Evolutionary conservation across 2,797 vertebrate species (phyloP).

Genomic region (Neomorphus geoffroyi): DNA sequence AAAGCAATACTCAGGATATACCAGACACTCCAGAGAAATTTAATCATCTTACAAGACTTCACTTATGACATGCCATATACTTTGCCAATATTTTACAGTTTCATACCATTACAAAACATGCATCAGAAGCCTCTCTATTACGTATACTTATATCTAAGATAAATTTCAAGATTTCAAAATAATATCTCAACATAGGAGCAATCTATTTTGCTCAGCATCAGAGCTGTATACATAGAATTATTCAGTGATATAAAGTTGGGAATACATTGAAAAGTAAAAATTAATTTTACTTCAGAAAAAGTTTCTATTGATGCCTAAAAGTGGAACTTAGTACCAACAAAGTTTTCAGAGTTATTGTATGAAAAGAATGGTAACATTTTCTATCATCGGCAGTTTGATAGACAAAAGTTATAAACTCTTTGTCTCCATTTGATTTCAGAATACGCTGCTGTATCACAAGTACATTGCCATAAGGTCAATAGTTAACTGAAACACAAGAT

Average conservation of each 20-base stretch:
- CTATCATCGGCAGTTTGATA: neutral
- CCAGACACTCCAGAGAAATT: neutral
- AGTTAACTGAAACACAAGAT: neutral
- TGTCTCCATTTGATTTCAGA: neutral
- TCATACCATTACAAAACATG: neutral
- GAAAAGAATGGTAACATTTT: neutral
- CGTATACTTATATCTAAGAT: neutral
- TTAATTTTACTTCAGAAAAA: neutral
- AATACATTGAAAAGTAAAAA: neutral
- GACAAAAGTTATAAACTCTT: neutral
- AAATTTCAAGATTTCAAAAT: neutral
- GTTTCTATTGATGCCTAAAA: neutral
- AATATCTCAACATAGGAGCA: neutral
- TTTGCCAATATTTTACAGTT: constrained; percentile 52
- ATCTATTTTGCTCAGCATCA: neutral
- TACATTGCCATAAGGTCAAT: neutral
- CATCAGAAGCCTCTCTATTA: neutral
- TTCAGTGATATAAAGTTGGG: neutral
- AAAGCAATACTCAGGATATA: neutral
- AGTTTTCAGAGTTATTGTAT: neutral
- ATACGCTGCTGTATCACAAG: too few species aligned
- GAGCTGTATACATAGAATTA: neutral
- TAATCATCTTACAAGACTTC: neutral
- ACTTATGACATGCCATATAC: neutral
- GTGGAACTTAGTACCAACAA: neutral